Conservation (phyloP, 2,113 vertebrate species). For the Caretta caretta region DNA sequence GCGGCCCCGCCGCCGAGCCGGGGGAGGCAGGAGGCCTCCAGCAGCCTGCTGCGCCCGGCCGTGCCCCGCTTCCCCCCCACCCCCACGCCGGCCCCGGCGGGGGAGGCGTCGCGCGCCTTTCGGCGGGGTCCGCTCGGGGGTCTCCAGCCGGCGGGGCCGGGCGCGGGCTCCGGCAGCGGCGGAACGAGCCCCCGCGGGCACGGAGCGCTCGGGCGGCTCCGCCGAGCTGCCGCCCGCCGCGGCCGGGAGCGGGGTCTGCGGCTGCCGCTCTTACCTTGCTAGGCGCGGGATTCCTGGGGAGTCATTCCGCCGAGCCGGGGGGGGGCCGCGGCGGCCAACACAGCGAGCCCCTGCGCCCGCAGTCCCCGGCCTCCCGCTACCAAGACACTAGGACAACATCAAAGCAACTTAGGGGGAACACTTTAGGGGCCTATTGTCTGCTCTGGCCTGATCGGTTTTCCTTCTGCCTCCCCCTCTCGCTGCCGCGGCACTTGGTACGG, state of each 20-base stretch:
- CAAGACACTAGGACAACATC: slow-evolving; percentile 87
- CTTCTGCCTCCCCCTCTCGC: slow-evolving; percentile 86
- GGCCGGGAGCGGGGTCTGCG: slow-evolving; percentile 47
- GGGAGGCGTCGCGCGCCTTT: too few relatives aligned
- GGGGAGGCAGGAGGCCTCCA: slow-evolving; percentile 39
- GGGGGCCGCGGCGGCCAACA: slow-evolving; percentile 78
- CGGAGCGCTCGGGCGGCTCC: neutral
- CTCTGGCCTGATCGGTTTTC: slow-evolving; percentile 82
- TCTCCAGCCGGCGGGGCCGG: neutral
- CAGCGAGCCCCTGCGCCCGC: slow-evolving; percentile 78
- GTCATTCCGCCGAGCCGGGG: slow-evolving; percentile 67
- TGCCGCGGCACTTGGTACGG: slow-evolving; percentile 87
- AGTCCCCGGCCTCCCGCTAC: slow-evolving; percentile 82
- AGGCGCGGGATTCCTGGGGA: slow-evolving; percentile 74
- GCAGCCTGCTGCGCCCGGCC: neutral
- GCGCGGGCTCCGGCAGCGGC: slow-evolving; percentile 21
- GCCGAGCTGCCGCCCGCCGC: neutral
- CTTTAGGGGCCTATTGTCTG: slow-evolving; percentile 90
- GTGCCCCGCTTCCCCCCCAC: neutral
- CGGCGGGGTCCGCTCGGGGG: too few relatives aligned
- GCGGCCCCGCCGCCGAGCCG: neutral
- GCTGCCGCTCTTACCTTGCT: slow-evolving; percentile 73
- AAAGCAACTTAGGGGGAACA: slow-evolving; percentile 87
- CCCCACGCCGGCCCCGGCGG: neutral
- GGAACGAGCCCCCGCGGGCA: slow-evolving; percentile 52